Evolutionary conservation across 2,113 vertebrate genomes (phyloP).

Genomic region (Alectura lathami): DNA sequence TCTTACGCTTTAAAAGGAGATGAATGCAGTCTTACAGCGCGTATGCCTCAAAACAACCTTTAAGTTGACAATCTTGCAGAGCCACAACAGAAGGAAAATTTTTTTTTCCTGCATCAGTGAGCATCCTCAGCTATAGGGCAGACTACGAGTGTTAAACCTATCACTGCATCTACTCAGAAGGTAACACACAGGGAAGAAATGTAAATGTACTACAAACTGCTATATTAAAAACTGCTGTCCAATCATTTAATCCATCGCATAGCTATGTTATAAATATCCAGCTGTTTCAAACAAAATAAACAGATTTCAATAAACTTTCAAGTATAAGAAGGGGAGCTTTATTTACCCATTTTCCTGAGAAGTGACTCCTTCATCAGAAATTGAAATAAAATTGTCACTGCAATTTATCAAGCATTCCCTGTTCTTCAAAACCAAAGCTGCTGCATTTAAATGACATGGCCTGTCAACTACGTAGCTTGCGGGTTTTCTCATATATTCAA

Average conservation of each 20-base stretch:
- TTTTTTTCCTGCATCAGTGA: not conserved
- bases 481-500: not conserved
- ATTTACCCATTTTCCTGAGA: not conserved
- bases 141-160: not conserved
- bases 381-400: not conserved
- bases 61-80: not conserved
- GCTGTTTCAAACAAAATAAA: not conserved
- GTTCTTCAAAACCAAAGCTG: conserved; percentile 29
- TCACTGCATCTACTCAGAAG: not conserved
- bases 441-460: not conserved
- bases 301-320: not conserved
- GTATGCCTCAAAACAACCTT: not conserved
- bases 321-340: not conserved
- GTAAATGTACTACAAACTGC: not conserved
- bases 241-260: not conserved
- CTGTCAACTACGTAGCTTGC: not conserved
- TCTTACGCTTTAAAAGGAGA: not conserved
- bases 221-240: not conserved
- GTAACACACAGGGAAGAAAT: not conserved
- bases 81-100: not conserved
- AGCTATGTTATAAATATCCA: not conserved
- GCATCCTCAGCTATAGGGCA: not conserved
- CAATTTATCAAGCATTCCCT: not conserved
- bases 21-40: not conserved
- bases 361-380: not conserved